These are phyloP conservation scores for Tretioscincus oriximinensis DNA, from an alignment of 2,113 vertebrate genomes.

Conservation along the genomic window DNA sequence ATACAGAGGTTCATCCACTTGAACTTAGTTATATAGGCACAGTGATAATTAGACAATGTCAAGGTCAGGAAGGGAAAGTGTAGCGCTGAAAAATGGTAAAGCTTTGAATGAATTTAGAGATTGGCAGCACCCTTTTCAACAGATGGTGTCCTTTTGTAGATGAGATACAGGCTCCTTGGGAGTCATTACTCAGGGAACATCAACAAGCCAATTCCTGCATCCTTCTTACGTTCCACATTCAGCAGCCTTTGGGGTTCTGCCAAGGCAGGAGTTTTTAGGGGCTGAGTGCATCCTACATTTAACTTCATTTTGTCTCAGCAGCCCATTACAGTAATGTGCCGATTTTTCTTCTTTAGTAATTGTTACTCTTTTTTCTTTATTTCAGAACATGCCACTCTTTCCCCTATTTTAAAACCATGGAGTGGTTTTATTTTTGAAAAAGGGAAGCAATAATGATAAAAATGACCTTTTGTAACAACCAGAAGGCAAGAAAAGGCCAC, in stretches of 20 bases:
- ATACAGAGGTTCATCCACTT: conserved; percentile 1
- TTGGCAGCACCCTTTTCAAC: conserved; percentile 55
- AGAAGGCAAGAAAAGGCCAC: conserved; percentile 35
- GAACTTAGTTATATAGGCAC: background rate
- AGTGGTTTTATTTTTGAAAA: background rate
- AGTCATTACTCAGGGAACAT: conserved; percentile 55
- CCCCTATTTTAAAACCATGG: conserved; percentile 4
- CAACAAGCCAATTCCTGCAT: conserved; percentile 51
- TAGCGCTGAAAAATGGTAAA: background rate
- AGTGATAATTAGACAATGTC: background rate
- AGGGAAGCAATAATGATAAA: background rate
- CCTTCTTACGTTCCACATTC: conserved; percentile 51
- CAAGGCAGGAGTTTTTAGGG: conserved; percentile 46
- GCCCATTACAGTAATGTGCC: conserved; percentile 24
- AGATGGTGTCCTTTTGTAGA: conserved; percentile 60
- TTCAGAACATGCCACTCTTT: no score
- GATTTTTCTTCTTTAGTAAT: conserved; percentile 10
- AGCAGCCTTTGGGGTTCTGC: conserved; percentile 49
- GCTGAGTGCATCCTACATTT: conserved; percentile 46
- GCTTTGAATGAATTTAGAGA: conserved; percentile 34
- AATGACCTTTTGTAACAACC: background rate
- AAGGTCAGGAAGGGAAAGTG: conserved; percentile 1
- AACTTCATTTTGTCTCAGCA: conserved; percentile 38
- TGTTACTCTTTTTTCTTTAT: conserved; percentile 20
- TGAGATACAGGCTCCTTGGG: conserved; percentile 54